Percentiles rank a stretch among this genome's conserved stretches.
phyloP scores from a whole-genome alignment of 2,888 invertebrate genomes.

The Cremastobaeus sp. region DNA sequence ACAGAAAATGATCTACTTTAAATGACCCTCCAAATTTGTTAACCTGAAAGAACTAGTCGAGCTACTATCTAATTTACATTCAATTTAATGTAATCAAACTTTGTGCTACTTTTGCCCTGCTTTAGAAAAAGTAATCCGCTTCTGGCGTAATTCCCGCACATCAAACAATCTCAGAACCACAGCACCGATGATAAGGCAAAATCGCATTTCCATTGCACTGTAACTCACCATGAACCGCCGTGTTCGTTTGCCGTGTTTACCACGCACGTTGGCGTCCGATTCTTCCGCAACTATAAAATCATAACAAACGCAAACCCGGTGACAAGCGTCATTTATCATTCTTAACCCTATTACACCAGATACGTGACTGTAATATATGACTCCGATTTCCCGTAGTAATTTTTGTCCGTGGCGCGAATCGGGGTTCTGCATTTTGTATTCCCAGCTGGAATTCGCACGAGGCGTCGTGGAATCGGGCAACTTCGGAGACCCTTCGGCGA shows the following conservation, averaged over 20 bases:
- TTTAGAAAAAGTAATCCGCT: conserved; percentile 20
- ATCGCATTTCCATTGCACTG: conserved; percentile 12
- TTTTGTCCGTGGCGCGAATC: conserved; percentile 16
- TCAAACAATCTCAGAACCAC: background rate
- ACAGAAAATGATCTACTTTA: too few species aligned
- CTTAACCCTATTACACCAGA: conserved; percentile 23
- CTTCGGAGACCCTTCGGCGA: conserved; percentile 62
- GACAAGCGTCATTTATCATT: conserved; percentile 29
- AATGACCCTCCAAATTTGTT: background rate
- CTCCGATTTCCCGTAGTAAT: conserved; percentile 24
- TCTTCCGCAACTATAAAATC: conserved; percentile 10
- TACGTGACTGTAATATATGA: conserved; percentile 17
- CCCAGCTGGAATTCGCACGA: conserved; percentile 50
- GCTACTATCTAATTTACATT: too few species aligned
- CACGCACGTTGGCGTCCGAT: conserved; percentile 18
- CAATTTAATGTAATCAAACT: conserved; percentile 5
- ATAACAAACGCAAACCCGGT: conserved; percentile 14
- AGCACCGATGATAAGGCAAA: conserved; percentile 13
- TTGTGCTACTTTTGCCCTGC: background rate
- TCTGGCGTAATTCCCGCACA: conserved; percentile 4
- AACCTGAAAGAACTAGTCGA: too few species aligned
- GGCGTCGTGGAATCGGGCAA: conserved; percentile 1
- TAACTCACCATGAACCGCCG: conserved; percentile 7
- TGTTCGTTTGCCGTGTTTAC: conserved; percentile 7
- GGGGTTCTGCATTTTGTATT: conserved; percentile 2